Conservation (phyloP, 2,797 vertebrate species). For the Sebastolobus altivelis region DNA sequence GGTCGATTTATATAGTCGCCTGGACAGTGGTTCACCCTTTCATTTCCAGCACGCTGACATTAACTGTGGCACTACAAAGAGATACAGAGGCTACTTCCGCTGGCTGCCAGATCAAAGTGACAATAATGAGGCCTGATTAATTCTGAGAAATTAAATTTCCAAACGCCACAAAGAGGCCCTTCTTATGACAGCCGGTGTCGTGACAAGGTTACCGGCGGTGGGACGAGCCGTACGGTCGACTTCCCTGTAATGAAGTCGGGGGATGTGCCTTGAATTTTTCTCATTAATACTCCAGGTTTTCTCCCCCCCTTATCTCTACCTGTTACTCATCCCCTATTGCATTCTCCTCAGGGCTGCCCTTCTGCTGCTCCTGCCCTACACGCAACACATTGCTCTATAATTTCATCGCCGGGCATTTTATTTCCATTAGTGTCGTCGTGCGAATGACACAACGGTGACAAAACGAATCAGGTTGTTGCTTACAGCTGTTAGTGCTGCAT, state of each 20-base stretch:
- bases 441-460: conserved; percentile 33
- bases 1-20: conserved; percentile 49
- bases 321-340: conserved; percentile 38
- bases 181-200: conserved; percentile 22
- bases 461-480: conserved; percentile 3
- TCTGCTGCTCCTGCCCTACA: conserved; percentile 6
- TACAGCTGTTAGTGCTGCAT: conserved; percentile 18
- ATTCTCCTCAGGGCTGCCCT: conserved; percentile 32
- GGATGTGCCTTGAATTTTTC: conserved; percentile 50
- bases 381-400: conserved; percentile 24
- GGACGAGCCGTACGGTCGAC: conserved; percentile 37
- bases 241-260: conserved; percentile 52
- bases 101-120: conserved; percentile 65
- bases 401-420: conserved; percentile 37
- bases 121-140: conserved; percentile 69
- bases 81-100: conserved; percentile 38
- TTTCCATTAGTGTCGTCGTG: conserved; percentile 36
- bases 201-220: conserved; percentile 39
- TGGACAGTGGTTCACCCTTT: conserved; percentile 53
- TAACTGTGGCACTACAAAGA: conserved; percentile 58
- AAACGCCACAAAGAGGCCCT: conserved; percentile 39
- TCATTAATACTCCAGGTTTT: conserved; percentile 50
- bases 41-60: conserved; percentile 59
- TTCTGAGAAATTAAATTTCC: conserved; percentile 67
- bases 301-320: background rate